Evolutionary conservation across 2,888 invertebrate genomes (phyloP), one percentile per base, ranked within the genome.

Genomic region (Acanthopleura granulata): DNA sequence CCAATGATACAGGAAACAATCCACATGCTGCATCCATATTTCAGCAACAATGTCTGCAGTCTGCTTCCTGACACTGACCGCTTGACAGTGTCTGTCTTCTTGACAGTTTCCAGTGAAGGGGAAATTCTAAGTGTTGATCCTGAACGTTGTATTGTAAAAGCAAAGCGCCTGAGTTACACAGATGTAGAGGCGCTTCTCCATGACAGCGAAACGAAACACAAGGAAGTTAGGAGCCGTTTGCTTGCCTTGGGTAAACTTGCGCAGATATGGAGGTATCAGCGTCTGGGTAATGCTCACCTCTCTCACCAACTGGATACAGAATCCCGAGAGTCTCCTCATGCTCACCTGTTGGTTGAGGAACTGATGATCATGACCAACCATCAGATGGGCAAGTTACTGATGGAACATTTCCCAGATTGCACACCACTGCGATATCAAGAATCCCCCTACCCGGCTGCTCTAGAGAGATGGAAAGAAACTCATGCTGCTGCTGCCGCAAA

Each of bases 331-430:
- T 73, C 82, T n/a, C 81, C 84, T 1, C 79, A 85, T 27, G 83
- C 86, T 1, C 79, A 83, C 69, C 78, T 80, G 71, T 73, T 89
- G 77, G 79, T 87, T n/a, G 83, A 87, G 74, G 89, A 89, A 80
- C 78, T 89, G 57, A 79, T 84, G 78, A 80, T 88, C 16, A 83
- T 82, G 75, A 81, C 87, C 18, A 85, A 87, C 78, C 79, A 79
- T 57, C 81, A 86, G 72, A 82, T 88, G 9, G 88, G 86, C 0
- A 78, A 79, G 57, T 77, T 83, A 27, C 79, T 89, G 40, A 62
- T 82, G 16, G 73, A 76, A 12, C 77, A 72, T 11, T 86, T 81
- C 74, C 85, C 85, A 0, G 76, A 81, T n/a, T 75, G 75, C 15
- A 83, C 82, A 3, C 89, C 88, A 1, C 78, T 88, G 14, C 77